phyloP scores from a whole-genome alignment of 2,797 vertebrate species.

The Parauchenoglanis punctatus region DNA sequence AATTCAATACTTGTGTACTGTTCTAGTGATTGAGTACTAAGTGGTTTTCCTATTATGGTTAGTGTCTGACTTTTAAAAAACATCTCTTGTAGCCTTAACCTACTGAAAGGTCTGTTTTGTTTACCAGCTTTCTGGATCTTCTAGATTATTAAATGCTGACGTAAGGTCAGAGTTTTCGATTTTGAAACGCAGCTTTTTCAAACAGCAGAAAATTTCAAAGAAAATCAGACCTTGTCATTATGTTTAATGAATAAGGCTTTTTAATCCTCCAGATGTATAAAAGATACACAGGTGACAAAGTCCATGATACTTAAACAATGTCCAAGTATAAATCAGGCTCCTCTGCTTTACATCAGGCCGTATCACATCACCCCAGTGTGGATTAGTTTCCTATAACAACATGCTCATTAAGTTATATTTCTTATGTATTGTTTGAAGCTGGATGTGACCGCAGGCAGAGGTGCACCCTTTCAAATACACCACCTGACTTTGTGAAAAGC shows the following conservation, averaged over 20 bases:
- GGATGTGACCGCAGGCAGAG: background rate
- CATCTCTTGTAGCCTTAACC: background rate
- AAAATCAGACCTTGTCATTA: background rate
- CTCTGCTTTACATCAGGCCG: background rate
- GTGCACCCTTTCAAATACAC: background rate
- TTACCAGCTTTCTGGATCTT: background rate
- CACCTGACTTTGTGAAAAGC: background rate
- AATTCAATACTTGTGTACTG: background rate
- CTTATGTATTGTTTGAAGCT: background rate
- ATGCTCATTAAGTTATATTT: background rate
- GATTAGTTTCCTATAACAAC: background rate
- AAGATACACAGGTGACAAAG: background rate
- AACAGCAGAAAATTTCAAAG: background rate
- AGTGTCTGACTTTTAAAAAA: background rate
- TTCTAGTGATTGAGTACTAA: background rate
- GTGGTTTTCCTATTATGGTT: background rate
- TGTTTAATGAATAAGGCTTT: slow-evolving; percentile 9
- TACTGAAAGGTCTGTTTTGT: background rate
- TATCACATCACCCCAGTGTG: background rate
- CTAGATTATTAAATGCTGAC: background rate
- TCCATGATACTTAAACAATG: background rate
- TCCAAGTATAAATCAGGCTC: background rate
- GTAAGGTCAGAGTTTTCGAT: background rate
- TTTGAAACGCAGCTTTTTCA: background rate
- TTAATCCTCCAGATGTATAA: background rate